phyloP scores from a whole-genome alignment of 2,888 invertebrate species.

The Caenorhabditis japonica region DNA sequence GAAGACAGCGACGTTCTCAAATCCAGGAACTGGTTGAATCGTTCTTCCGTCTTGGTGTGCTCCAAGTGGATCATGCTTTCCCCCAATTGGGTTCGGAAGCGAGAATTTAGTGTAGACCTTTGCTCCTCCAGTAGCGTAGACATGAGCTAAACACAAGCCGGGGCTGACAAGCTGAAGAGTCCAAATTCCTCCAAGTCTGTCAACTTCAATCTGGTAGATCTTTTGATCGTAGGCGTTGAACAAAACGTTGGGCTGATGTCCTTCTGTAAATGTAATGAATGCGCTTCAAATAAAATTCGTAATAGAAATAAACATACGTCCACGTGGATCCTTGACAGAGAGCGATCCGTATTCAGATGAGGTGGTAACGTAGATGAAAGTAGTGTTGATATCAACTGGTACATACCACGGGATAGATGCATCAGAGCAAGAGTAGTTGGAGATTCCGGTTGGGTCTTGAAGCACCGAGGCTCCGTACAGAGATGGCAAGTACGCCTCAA shows the following conservation, averaged over 20 bases:
- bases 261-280: too few species aligned
- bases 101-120: conserved; percentile 62
- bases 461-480: conserved; percentile 56
- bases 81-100: conserved; percentile 36
- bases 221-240: conserved; percentile 46
- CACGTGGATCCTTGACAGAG: conserved; percentile 47
- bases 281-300: too few species aligned
- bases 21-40: conserved; percentile 45
- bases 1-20: conserved; percentile 52
- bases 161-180: conserved; percentile 30
- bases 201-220: conserved; percentile 55
- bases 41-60: conserved; percentile 50
- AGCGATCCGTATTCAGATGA: conserved; percentile 51
- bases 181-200: conserved; percentile 52
- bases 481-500: conserved; percentile 57
- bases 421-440: conserved; percentile 47
- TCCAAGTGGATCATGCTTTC: conserved; percentile 53
- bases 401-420: conserved; percentile 49
- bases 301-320: conserved; percentile 13
- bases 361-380: conserved; percentile 56
- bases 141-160: conserved; percentile 60
- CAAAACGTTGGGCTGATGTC: conserved; percentile 16
- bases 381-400: conserved; percentile 61
- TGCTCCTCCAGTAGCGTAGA: conserved; percentile 63
- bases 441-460: conserved; percentile 59